Evolutionary conservation across 2,888 invertebrate species (phyloP).

Genomic region (Mythimna albipuncta): DNA sequence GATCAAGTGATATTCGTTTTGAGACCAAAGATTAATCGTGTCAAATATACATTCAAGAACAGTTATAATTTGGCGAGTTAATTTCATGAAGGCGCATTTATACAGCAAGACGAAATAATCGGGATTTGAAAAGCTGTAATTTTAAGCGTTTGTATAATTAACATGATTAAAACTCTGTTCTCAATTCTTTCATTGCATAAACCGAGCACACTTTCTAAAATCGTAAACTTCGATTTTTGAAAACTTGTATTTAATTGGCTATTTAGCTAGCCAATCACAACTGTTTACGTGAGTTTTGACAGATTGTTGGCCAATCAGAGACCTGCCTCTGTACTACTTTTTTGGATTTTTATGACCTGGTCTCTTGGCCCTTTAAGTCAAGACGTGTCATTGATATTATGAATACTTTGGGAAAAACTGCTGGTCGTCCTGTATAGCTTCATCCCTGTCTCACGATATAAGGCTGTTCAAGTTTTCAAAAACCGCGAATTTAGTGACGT

Average conservation of each 20-base stretch:
- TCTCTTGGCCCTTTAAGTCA: too few species aligned
- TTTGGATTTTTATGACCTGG: too few species aligned
- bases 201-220: slow-evolving; percentile 51
- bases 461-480: slow-evolving; percentile 2
- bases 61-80: background rate
- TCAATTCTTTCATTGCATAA: slow-evolving; percentile 23
- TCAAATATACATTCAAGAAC: slow-evolving; percentile 31
- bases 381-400: too few species aligned
- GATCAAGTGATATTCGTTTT: slow-evolving; percentile 40
- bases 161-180: slow-evolving; percentile 31
- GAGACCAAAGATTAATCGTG: slow-evolving; percentile 38
- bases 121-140: background rate
- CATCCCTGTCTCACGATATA: too few species aligned
- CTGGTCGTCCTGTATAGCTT: too few species aligned
- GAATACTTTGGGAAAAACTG: too few species aligned
- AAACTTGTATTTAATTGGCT: slow-evolving; percentile 15
- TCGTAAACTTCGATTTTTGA: slow-evolving; percentile 7
- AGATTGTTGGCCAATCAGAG: background rate
- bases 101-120: background rate
- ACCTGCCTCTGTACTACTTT: too few species aligned
- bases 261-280: background rate
- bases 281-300: background rate
- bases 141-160: slow-evolving; percentile 30
- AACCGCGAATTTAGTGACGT: slow-evolving; percentile 25
- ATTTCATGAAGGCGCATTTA: background rate